Conservation (phyloP, 2,888 invertebrate species). For the Drepana falcataria region DNA sequence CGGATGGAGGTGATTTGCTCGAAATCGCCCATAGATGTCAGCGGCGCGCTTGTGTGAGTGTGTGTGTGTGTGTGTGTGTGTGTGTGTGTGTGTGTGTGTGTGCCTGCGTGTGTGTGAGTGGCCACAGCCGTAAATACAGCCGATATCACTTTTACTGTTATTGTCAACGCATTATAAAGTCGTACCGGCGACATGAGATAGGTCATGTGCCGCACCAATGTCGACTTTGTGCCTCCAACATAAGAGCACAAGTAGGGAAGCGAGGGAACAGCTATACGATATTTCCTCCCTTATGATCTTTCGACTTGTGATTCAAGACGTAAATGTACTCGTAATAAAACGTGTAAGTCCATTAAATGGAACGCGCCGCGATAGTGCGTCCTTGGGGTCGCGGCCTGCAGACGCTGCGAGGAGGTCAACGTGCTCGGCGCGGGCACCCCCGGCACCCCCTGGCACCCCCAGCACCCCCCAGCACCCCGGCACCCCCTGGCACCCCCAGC, state of each 20-base stretch:
- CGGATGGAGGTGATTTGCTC: too few species aligned
- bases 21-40: too few species aligned
- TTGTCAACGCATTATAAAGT: slow-evolving; percentile 10
- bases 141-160: slow-evolving; percentile 8
- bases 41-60: background rate
- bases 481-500: too few species aligned
- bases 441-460: too few species aligned
- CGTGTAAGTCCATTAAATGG: background rate
- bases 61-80: background rate
- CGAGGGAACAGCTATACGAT: slow-evolving; percentile 1
- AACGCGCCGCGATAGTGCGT: background rate
- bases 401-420: background rate
- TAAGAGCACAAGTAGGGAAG: background rate
- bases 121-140: background rate
- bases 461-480: too few species aligned
- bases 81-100: background rate
- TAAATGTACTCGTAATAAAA: slow-evolving; percentile 4
- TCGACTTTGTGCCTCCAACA: background rate
- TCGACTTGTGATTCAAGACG: slow-evolving; percentile 6
- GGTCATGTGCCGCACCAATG: background rate
- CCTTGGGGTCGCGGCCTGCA: background rate
- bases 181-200: background rate
- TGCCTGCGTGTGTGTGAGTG: background rate
- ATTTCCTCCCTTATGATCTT: slow-evolving; percentile 5
- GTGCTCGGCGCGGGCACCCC: too few species aligned